Evolutionary conservation across 2,888 invertebrate genomes (phyloP).

Genomic region (Heliconius cydno): DNA sequence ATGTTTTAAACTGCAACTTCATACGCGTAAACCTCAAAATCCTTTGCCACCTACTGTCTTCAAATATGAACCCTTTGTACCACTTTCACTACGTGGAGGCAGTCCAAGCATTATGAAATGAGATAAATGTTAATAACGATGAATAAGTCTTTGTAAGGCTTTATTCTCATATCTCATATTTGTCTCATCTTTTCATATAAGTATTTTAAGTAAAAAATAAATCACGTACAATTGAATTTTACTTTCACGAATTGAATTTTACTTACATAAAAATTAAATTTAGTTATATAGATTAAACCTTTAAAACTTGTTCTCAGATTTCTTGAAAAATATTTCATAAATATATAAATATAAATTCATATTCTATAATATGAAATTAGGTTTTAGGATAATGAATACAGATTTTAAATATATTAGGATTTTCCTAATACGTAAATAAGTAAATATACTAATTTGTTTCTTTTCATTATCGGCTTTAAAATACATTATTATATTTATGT

Average conservation of each 20-base stretch:
- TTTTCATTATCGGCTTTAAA: conserved; percentile 38
- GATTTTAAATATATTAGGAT: not conserved
- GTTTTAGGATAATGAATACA: not conserved
- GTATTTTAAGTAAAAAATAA: not conserved
- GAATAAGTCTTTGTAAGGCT: too few species aligned
- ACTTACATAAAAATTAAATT: not conserved
- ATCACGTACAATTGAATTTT: not conserved
- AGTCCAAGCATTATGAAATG: too few species aligned
- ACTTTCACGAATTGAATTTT: not conserved
- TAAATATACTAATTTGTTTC: conserved; percentile 26
- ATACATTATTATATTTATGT: conserved; percentile 46
- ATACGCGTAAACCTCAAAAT: not conserved
- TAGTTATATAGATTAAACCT: too few species aligned
- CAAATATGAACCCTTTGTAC: not conserved
- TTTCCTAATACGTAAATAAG: conserved; percentile 25
- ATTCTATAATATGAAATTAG: not conserved
- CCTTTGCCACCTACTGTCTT: not conserved
- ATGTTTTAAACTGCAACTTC: not conserved
- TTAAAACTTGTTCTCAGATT: too few species aligned
- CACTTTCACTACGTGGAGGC: not conserved
- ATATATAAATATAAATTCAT: not conserved
- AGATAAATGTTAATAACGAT: too few species aligned
- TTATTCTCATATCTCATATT: too few species aligned
- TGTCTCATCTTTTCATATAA: too few species aligned
- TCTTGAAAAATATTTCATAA: too few species aligned